Base-by-base conservation (phyloP, 2,797 vertebrate species). In the Enteromius anoplus region DNA sequence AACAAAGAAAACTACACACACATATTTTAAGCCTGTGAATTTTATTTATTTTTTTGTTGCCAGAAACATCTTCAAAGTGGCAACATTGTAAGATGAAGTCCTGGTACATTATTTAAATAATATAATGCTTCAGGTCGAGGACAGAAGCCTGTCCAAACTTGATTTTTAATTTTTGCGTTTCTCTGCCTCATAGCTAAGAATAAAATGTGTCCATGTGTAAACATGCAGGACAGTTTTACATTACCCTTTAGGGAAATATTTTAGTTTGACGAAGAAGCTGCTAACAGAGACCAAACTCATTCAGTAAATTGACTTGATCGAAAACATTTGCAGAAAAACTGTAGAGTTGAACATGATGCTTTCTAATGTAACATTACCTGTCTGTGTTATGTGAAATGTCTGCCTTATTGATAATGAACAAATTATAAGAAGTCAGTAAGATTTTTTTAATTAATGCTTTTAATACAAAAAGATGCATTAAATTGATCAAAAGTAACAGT, bases 301-400 rank as follows among this genome's bases (percentile, higher is more conserved):
- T 55, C 60, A 77, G 68, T 72, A 34, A 72, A 62, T 37, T 60
- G 26, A 62, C 26, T 23, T n/a, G 8, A 79, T n/a, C 9, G 7
- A 51, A 86, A 84, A 79, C n/a, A 64, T 45, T 26, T 15, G 4
- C 17, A 62, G 76, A 80, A 60, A n/a, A 62, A 60, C 69, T 79
- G 17, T 75, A 72, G 32, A 42, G 62, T 78, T 40, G 17, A 75
- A 68, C 77, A 78, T 83, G 62, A 78, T 60, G 15, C 75, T 37
- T 49, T 26, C 32, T 45, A 32, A 72, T 32, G 55, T 66, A 29
- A 68, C 55, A 64, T 65, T 65, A 75, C 66, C 37, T 65, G 51
- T 58, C 6, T 77, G 53, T 82, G 70, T 87, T 85, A 83, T 78
- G 81, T 84, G 65, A 80, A 80, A 83, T 19, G 42, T 66, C 84